These are phyloP conservation scores for Astropecten irregularis DNA, from an alignment of 53 echinoderm and acorn worm species.

Conservation along the genomic window DNA sequence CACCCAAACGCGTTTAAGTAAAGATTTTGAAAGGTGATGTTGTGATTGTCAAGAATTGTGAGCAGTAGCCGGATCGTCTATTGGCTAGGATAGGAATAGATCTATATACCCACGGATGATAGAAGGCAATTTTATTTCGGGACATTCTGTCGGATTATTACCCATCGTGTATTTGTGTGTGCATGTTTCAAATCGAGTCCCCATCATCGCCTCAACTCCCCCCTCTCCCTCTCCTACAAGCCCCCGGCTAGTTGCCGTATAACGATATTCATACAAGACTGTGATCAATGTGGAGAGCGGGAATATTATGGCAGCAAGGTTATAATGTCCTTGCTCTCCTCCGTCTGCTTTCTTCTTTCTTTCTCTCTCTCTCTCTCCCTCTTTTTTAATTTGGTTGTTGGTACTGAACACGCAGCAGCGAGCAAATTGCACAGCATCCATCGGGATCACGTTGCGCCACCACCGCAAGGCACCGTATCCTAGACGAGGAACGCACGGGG, in stretches of 20 bases:
- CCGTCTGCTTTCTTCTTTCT: slow-evolving; percentile 15
- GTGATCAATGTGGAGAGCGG: slow-evolving; percentile 35
- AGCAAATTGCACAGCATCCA: slow-evolving; percentile 34
- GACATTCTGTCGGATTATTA: slow-evolving; percentile 28
- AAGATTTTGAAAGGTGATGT: slow-evolving; percentile 27
- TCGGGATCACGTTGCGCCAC: slow-evolving; percentile 15
- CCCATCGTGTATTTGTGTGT: too few relatives aligned
- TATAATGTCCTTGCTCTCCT: background rate
- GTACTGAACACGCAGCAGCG: slow-evolving; percentile 26
- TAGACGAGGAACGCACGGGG: background rate
- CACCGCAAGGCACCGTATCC: slow-evolving; percentile 18
- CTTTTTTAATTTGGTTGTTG: slow-evolving; percentile 37
- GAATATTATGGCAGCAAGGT: background rate
- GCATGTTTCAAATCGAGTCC: too few relatives aligned
- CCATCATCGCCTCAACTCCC: too few relatives aligned
- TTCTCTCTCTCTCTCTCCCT: background rate
- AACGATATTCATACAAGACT: slow-evolving; percentile 36
- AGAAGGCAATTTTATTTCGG: too few relatives aligned
- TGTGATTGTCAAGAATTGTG: slow-evolving; percentile 40
- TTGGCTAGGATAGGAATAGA: too few relatives aligned
- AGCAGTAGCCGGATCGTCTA: too few relatives aligned
- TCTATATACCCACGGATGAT: too few relatives aligned
- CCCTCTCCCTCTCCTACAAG: too few relatives aligned
- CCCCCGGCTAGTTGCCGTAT: slow-evolving; percentile 7
- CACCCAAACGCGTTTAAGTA: slow-evolving; percentile 22